Evolutionary conservation across 2,888 invertebrate genomes (phyloP).

Genomic region (Nezara viridula): DNA sequence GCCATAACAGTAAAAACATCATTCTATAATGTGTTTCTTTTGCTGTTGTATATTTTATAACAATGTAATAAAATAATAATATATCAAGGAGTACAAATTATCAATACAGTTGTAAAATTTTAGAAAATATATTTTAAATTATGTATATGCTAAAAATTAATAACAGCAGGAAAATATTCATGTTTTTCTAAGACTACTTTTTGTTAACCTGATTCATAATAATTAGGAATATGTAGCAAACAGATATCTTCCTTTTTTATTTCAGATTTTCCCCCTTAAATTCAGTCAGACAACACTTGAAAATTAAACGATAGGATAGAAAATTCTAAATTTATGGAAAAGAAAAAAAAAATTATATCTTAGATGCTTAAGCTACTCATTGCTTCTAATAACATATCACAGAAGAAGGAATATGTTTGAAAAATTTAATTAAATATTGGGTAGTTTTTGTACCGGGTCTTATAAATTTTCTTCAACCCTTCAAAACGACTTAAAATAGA

Average conservation of each 20-base stretch:
- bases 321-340: background rate
- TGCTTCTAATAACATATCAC: constrained; percentile 20
- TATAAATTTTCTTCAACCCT: background rate
- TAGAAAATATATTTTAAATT: constrained; percentile 39
- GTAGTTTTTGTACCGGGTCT: background rate
- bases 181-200: constrained; percentile 2
- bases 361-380: background rate
- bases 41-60: background rate
- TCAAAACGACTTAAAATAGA: background rate
- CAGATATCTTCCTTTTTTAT: background rate
- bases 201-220: constrained; percentile 15
- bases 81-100: background rate
- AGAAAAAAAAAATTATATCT: background rate
- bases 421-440: background rate
- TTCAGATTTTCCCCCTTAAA: background rate
- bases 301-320: background rate
- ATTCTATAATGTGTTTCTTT: too few relatives aligned
- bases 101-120: background rate
- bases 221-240: background rate
- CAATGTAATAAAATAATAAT: background rate
- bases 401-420: constrained; percentile 29
- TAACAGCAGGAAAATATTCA: constrained; percentile 36
- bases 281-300: background rate
- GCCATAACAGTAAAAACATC: too few relatives aligned
- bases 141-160: constrained; percentile 31